These are phyloP conservation scores for Pachycephus smyrnensis DNA, from an alignment of 2,888 invertebrate genomes.

Conservation along the genomic window DNA sequence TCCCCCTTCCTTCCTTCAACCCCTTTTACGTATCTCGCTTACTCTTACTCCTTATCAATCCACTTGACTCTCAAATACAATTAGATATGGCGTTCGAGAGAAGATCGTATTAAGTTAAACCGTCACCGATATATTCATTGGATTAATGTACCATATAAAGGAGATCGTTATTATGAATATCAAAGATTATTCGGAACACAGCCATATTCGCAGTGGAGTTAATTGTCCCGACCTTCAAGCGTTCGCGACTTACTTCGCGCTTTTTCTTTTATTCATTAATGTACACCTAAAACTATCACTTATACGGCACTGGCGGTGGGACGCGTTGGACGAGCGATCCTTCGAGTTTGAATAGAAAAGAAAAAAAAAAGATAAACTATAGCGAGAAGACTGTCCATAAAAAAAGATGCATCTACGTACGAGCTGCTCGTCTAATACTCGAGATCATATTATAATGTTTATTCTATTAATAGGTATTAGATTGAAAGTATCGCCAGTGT, in stretches of 20 bases:
- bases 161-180: not conserved
- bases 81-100: not conserved
- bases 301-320: constrained; percentile 6
- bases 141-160: not conserved
- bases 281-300: constrained; percentile 4
- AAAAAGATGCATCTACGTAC: not conserved
- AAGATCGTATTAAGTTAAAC: not conserved
- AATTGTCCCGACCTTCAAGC: not conserved
- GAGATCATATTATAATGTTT: not conserved
- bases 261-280: not conserved
- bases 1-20: not conserved
- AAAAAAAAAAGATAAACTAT: not conserved
- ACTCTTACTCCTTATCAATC: not conserved
- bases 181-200: not conserved
- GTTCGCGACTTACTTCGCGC: not conserved
- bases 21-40: not conserved
- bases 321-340: constrained; percentile 2
- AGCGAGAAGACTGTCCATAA: not conserved
- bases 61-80: not conserved
- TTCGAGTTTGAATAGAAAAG: not conserved
- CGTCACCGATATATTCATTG: not conserved
- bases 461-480: not conserved
- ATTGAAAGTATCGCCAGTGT: not conserved
- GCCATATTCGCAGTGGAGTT: not conserved
- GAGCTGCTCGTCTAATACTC: not conserved